A percentile compares a stretch with the other conserved stretches of the same genome.
phyloP scores from a whole-genome alignment of 2,888 invertebrate species.

The Steromphala cineraria region DNA sequence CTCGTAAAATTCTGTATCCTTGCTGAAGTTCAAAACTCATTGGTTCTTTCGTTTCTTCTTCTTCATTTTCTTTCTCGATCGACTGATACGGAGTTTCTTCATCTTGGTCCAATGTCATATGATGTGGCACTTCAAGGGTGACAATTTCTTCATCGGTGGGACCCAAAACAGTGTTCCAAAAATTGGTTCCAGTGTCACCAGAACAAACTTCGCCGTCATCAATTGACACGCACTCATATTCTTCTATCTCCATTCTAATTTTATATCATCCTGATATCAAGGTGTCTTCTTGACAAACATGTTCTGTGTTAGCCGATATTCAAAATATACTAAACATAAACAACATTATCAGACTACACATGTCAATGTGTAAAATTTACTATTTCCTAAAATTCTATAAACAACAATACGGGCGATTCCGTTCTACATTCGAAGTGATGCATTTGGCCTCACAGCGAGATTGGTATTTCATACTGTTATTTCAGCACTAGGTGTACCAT shows the following conservation, averaged over 20 bases:
- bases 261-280: background rate
- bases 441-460: background rate
- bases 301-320: background rate
- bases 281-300: background rate
- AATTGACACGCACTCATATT: slow-evolving; percentile 1
- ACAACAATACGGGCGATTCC: slow-evolving; percentile 9
- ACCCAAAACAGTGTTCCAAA: background rate
- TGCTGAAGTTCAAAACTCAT: slow-evolving; percentile 66
- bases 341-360: background rate
- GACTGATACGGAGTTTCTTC: slow-evolving; percentile 17
- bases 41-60: slow-evolving; percentile 29
- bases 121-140: background rate
- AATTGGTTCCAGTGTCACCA: background rate
- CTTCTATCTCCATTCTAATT: slow-evolving; percentile 1
- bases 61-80: slow-evolving; percentile 10
- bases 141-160: background rate
- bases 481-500: background rate
- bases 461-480: background rate
- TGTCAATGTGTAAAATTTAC: slow-evolving; percentile 14
- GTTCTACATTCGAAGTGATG: background rate
- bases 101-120: background rate
- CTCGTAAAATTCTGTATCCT: slow-evolving; percentile 74
- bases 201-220: background rate
- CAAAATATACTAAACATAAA: slow-evolving; percentile 9
- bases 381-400: slow-evolving; percentile 10